Evolutionary conservation across 1,140 invertebrate species (phyloP), one percentile per base, ranked within the genome.

Genomic region (Drosophila kikkawai): DNA sequence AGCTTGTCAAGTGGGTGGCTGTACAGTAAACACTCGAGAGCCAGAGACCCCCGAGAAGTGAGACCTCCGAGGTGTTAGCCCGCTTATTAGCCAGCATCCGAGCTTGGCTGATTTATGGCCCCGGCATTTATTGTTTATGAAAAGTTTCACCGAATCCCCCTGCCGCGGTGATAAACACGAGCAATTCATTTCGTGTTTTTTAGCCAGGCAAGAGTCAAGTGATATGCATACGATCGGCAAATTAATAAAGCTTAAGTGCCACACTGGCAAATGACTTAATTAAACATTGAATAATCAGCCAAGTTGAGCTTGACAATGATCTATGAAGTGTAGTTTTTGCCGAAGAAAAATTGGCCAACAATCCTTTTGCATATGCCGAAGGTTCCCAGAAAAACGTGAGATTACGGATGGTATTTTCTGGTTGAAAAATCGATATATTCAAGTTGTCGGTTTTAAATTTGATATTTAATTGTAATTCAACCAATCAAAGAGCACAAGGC

Each of bases 61-160:
- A 70, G 83, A 88, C 80, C 83, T 88, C 84, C 83, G 76, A 88
- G 80, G 84, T 87, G 84, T 86, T 82, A 82, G 77, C 79, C 65
- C 60, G 73, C 77, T 87, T 88, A 87, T 87, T 87, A 87, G 84
- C 83, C 84, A 78, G 19, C 70, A 60, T 57, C 26, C 42, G 29
- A 42, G 42, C 70, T 29, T 22, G 39, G 29, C 56, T 79, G 75
- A 80, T 84, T 80, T 65, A 84, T 80, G 65, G 60, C 57, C 57
- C 47, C 77, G 47, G 77, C 70, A 79, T 79, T 83, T 63, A 66
- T 70, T 75, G 67, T 79, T 73, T 73, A 71, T 83, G 66, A 76
- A 76, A 84, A 75, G 48, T 70, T 73, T 60, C 44, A 74, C 69
- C 56, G 82, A 84, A 60, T 81, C 70, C 70, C 41, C 48, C 34